These are phyloP conservation scores for Hippocampus mohnikei DNA, from an alignment of 2,113 vertebrate genomes.

Conservation along the genomic window DNA sequence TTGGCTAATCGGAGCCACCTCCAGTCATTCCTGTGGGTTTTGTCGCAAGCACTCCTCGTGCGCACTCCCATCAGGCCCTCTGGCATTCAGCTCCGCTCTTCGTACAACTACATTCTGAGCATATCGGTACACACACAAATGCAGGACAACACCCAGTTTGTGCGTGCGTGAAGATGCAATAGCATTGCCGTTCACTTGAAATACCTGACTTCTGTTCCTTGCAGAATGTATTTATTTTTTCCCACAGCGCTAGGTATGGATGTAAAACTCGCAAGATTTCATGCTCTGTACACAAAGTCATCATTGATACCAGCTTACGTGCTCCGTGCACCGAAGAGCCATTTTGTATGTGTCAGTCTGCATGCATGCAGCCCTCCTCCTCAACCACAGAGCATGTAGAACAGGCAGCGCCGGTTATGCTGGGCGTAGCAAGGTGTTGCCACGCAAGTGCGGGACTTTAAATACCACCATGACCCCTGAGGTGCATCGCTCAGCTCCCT, in stretches of 20 bases:
- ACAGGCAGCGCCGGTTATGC: slow-evolving; percentile 48
- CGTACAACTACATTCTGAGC: slow-evolving; percentile 51
- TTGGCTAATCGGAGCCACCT: background rate
- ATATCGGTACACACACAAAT: slow-evolving; percentile 39
- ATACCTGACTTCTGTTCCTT: background rate
- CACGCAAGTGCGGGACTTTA: slow-evolving; percentile 13
- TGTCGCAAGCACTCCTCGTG: slow-evolving; percentile 22
- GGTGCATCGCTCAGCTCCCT: slow-evolving; percentile 9
- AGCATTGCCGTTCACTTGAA: background rate
- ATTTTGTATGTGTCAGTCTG: background rate
- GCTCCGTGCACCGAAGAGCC: background rate
- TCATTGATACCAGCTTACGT: background rate
- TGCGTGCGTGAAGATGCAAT: slow-evolving; percentile 18
- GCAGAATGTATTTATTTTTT: background rate
- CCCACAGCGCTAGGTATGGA: background rate
- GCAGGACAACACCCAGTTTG: slow-evolving; percentile 42
- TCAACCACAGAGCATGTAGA: slow-evolving; percentile 24
- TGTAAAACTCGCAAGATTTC: background rate
- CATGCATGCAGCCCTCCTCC: slow-evolving; percentile 6
- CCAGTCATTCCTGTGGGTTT: background rate
- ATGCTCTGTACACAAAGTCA: background rate
- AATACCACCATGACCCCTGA: slow-evolving; percentile 23
- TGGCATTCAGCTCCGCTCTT: slow-evolving; percentile 57
- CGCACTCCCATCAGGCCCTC: slow-evolving; percentile 52
- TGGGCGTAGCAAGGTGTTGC: slow-evolving; percentile 51